These are phyloP conservation scores for Megalurothrips usitatus DNA, from an alignment of 2,888 invertebrate genomes.

Conservation along the genomic window DNA sequence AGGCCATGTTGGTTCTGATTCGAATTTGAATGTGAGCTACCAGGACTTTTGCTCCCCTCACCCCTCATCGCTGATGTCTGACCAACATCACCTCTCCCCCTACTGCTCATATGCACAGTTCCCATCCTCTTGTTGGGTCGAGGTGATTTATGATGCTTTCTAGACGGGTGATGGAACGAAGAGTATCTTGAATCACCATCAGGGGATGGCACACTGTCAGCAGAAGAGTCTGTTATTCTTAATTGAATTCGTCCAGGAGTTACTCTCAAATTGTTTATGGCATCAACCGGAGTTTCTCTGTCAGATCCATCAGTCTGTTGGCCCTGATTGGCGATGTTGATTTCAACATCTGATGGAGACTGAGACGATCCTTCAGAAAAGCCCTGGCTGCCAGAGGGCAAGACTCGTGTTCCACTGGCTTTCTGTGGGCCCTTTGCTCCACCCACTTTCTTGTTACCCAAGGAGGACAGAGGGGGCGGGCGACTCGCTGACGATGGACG, in stretches of 20 bases:
- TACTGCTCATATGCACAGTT: background rate
- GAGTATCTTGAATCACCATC: constrained; percentile 7
- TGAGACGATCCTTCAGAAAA: background rate
- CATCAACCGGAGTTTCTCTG: background rate
- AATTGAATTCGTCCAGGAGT: background rate
- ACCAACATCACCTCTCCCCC: background rate
- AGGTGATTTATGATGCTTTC: background rate
- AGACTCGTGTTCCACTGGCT: background rate
- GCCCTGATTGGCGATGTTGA: background rate
- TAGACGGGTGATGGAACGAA: background rate
- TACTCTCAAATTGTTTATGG: background rate
- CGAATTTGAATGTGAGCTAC: background rate
- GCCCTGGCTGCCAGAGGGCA: background rate
- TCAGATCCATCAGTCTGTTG: background rate
- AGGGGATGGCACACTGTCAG: background rate
- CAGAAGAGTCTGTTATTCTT: constrained; percentile 1
- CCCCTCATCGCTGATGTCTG: background rate
- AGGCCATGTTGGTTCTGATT: background rate
- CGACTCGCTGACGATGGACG: background rate
- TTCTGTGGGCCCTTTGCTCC: background rate
- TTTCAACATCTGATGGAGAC: background rate
- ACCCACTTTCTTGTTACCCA: background rate
- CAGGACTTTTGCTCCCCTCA: background rate
- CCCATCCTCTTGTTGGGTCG: background rate
- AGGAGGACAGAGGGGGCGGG: background rate